Conservation (phyloP, 2,797 vertebrate species). For the Alca torda region DNA sequence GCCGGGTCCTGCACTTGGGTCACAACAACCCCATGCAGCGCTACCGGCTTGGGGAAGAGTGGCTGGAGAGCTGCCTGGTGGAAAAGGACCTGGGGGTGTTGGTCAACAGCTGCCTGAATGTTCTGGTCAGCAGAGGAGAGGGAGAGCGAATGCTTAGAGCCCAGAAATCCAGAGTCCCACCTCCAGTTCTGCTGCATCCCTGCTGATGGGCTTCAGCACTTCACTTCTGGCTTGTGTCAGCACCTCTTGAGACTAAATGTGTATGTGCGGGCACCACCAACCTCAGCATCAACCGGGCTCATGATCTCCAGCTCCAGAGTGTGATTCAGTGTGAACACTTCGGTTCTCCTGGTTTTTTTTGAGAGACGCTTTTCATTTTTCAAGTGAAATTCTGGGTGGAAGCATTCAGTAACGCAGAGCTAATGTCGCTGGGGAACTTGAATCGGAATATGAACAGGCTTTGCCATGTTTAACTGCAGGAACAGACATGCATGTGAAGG, state of each 20-base stretch:
- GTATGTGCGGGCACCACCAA: accelerated
- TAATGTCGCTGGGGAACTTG: not conserved
- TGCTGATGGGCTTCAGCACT: not conserved
- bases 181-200: not conserved
- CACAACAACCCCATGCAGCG: too few species aligned
- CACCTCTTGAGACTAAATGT: not conserved
- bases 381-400: not conserved
- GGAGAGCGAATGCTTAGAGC: not conserved
- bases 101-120: too few species aligned
- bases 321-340: not conserved
- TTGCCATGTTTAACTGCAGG: not conserved
- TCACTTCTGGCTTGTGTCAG: not conserved
- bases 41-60: too few species aligned
- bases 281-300: not conserved
- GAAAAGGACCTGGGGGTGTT: too few species aligned
- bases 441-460: not conserved
- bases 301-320: not conserved
- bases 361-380: not conserved
- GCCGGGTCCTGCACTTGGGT: too few species aligned
- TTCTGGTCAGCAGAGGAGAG: not conserved
- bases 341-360: not conserved
- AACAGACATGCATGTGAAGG: not conserved
- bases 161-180: not conserved
- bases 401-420: not conserved
- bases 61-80: too few species aligned